phyloP scores from a whole-genome alignment of 1,140 invertebrate genomes.

The Acromyrmex echinatior region DNA sequence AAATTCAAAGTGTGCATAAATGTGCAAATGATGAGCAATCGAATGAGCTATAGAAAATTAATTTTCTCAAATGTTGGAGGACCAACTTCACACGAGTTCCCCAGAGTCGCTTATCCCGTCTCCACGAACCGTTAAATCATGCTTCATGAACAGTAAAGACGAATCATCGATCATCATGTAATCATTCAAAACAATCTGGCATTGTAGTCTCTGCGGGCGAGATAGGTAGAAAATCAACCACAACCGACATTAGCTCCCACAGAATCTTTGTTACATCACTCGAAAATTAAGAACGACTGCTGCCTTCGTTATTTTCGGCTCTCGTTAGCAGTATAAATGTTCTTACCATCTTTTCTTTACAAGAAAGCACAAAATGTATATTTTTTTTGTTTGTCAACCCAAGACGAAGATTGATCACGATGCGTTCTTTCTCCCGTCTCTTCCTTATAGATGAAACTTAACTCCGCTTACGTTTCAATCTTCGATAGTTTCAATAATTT shows the following conservation, averaged over 20 bases:
- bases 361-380: background rate
- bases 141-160: background rate
- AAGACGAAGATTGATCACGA: constrained; percentile 24
- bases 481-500: background rate
- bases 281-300: background rate
- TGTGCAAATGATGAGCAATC: too few relatives aligned
- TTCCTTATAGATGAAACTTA: background rate
- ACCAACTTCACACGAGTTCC: background rate
- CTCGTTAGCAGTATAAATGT: background rate
- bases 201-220: background rate
- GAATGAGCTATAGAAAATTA: too few relatives aligned
- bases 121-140: background rate
- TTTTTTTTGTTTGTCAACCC: background rate
- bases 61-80: too few relatives aligned
- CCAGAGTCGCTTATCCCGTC: constrained; percentile 26
- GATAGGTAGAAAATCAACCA: constrained; percentile 37
- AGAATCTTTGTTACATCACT: background rate
- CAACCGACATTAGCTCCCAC: background rate
- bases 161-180: constrained; percentile 40
- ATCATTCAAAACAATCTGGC: constrained; percentile 36
- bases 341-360: background rate
- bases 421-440: background rate
- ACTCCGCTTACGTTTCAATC: background rate
- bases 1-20: too few relatives aligned
- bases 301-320: constrained; percentile 28